Evolutionary conservation across 1,140 invertebrate species (phyloP).

Genomic region (Neodiprion pinetum): DNA sequence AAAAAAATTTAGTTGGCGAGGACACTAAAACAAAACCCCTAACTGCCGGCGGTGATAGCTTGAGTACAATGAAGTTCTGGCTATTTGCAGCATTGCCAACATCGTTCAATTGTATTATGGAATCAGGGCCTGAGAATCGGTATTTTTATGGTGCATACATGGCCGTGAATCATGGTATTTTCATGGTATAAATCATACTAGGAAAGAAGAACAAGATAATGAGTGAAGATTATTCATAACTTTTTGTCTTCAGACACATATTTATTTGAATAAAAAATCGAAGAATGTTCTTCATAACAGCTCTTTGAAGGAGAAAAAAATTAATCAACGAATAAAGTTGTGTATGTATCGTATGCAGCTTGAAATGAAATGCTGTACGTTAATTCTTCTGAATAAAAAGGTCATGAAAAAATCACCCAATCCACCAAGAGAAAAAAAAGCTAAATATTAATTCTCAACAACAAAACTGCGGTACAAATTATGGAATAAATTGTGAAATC

Average conservation of each 20-base stretch:
- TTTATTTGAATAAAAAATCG: neutral
- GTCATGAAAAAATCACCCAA: too few species aligned
- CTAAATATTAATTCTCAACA: neutral
- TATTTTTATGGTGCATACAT: too few species aligned
- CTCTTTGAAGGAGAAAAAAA: neutral
- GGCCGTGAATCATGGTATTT: neutral
- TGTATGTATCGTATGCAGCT: neutral
- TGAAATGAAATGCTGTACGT: neutral
- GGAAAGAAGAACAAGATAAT: neutral
- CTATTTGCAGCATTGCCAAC: too few species aligned
- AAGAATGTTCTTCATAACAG: neutral
- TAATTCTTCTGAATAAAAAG: neutral
- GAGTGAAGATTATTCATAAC: neutral
- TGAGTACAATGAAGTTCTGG: too few species aligned
- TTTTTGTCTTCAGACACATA: neutral
- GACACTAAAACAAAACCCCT: too few species aligned
- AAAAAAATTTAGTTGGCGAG: too few species aligned
- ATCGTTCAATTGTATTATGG: too few species aligned
- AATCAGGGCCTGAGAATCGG: too few species aligned
- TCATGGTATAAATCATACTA: neutral
- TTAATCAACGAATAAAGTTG: neutral
- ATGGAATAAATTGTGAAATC: neutral
- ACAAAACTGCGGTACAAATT: neutral
- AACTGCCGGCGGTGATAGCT: too few species aligned
- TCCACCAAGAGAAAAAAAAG: neutral